A percentile compares a stretch with the other conserved stretches of the same genome.
These are phyloP conservation scores for Drosophila auraria DNA, from an alignment of 1,140 invertebrate species.

Conservation along the genomic window DNA sequence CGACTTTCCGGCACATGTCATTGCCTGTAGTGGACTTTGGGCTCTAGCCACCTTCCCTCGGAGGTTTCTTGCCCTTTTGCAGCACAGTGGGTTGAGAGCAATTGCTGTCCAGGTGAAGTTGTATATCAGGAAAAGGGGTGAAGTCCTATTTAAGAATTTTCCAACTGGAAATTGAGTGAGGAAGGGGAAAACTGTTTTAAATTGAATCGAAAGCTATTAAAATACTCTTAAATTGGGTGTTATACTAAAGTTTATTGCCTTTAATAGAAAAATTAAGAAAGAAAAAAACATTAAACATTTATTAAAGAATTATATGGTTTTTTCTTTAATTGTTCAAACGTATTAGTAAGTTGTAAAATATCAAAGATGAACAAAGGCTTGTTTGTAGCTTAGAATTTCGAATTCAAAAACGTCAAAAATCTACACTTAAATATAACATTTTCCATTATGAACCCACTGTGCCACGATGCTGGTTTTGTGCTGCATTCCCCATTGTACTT, in stretches of 20 bases:
- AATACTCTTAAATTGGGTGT: background rate
- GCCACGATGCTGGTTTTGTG: slow-evolving; percentile 10
- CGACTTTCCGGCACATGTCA: slow-evolving; percentile 73
- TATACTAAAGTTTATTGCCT: background rate
- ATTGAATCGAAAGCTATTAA: background rate
- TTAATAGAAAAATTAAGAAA: background rate
- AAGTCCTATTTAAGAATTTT: background rate
- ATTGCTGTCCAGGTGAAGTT: background rate
- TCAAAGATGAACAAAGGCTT: too few relatives aligned
- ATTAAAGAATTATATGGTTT: too few relatives aligned
- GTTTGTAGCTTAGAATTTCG: too few relatives aligned
- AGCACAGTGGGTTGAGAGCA: slow-evolving; percentile 43
- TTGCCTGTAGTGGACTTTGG: slow-evolving; percentile 59
- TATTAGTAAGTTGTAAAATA: too few relatives aligned
- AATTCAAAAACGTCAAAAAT: too few relatives aligned
- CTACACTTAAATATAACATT: too few relatives aligned
- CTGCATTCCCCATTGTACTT: slow-evolving; percentile 26
- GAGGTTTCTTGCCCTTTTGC: slow-evolving; percentile 31
- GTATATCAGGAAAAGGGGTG: too few relatives aligned
- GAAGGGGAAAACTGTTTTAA: background rate
- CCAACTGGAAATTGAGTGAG: slow-evolving; percentile 3
- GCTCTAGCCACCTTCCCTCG: slow-evolving; percentile 13
- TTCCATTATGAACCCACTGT: too few relatives aligned
- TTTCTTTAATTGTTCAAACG: too few relatives aligned
- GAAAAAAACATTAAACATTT: too few relatives aligned